phyloP scores from a whole-genome alignment of 2,113 vertebrate genomes.

The Laterallus jamaicensis region DNA sequence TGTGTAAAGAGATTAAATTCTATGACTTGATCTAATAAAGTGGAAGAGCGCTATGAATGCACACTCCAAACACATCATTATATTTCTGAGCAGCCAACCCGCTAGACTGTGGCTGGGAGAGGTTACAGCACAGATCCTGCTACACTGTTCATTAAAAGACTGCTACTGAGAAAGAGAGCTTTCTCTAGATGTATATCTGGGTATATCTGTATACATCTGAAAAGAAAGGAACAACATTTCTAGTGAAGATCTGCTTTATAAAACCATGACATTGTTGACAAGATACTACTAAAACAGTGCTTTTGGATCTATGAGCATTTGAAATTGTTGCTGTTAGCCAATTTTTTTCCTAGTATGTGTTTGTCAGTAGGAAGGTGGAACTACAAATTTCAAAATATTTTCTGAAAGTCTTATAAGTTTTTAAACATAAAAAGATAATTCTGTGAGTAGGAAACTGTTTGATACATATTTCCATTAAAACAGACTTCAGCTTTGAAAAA shows the following conservation, averaged over 20 bases:
- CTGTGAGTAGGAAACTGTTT: neutral
- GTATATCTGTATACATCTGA: neutral
- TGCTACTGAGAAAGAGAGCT: neutral
- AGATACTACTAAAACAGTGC: neutral
- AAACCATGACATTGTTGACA: neutral
- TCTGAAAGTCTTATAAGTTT: neutral
- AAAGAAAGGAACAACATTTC: neutral
- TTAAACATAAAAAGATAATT: neutral
- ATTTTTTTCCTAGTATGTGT: neutral
- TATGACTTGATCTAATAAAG: neutral
- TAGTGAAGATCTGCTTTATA: neutral
- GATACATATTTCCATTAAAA: neutral
- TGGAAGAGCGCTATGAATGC: neutral
- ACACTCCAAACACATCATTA: neutral
- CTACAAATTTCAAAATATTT: constrained; percentile 10
- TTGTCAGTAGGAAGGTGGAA: neutral
- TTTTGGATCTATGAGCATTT: neutral
- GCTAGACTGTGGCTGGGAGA: neutral
- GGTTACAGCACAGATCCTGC: neutral
- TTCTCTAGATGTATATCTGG: neutral
- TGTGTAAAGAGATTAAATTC: neutral
- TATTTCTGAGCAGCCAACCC: neutral
- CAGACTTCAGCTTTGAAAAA: neutral
- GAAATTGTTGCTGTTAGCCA: neutral
- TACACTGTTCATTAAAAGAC: neutral